A percentile compares a stretch with the other conserved stretches of the same genome.
phyloP scores from a whole-genome alignment of 2,888 invertebrate genomes.

The Elysia crispata region DNA sequence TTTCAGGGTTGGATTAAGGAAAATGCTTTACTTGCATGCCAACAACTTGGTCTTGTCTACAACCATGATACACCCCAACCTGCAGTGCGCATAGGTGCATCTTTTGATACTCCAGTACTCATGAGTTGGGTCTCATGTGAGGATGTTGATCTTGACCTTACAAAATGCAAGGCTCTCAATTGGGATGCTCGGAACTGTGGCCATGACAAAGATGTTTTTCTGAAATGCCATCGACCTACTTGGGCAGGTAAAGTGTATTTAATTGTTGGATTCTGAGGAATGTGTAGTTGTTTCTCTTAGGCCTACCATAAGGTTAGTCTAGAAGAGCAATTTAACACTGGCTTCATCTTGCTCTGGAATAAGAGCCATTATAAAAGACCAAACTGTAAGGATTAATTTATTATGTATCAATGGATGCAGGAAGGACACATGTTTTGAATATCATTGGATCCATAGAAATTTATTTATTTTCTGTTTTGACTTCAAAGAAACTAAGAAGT shows the following conservation, averaged over 20 bases:
- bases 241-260: slow-evolving; percentile 76
- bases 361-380: too few relatives aligned
- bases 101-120: slow-evolving; percentile 81
- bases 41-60: slow-evolving; percentile 93
- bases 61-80: slow-evolving; percentile 95
- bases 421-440: too few relatives aligned
- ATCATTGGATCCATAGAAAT: too few relatives aligned
- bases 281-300: too few relatives aligned
- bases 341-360: too few relatives aligned
- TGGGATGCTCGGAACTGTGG: slow-evolving; percentile 82
- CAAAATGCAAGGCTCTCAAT: slow-evolving; percentile 86
- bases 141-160: slow-evolving; percentile 92
- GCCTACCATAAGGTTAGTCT: too few relatives aligned
- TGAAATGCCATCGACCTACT: slow-evolving; percentile 76
- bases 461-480: too few relatives aligned
- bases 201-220: slow-evolving; percentile 72
- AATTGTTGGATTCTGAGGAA: neutral
- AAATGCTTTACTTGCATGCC: slow-evolving; percentile 94
- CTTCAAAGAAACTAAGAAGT: too few relatives aligned
- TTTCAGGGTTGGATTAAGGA: slow-evolving; percentile 92
- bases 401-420: too few relatives aligned
- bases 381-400: too few relatives aligned
- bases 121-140: slow-evolving; percentile 91
- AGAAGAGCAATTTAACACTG: too few relatives aligned
- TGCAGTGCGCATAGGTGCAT: slow-evolving; percentile 85